Conservation (phyloP, 30 jellyfish, hydroid and myxozoan genomes). For the Turritopsis rubra region DNA sequence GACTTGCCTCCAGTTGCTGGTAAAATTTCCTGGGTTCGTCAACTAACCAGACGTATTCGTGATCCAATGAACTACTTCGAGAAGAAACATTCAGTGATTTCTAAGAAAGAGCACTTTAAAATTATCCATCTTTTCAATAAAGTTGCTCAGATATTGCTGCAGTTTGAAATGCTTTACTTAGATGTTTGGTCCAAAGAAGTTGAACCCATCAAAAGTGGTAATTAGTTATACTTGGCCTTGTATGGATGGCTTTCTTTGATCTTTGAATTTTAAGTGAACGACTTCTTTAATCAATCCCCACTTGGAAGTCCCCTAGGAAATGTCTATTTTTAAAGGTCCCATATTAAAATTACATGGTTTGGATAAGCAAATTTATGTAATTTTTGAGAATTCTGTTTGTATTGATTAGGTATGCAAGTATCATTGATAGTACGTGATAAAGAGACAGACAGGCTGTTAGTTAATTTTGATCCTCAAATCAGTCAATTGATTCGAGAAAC, state of each 20-base stretch:
- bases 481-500: slow-evolving; percentile 77
- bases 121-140: slow-evolving; percentile 54
- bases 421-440: slow-evolving; percentile 77
- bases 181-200: slow-evolving; percentile 57
- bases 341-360: too few relatives aligned
- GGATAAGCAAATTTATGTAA: too few relatives aligned
- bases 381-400: too few relatives aligned
- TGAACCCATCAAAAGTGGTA: slow-evolving; percentile 51
- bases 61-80: slow-evolving; percentile 90
- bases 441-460: slow-evolving; percentile 53
- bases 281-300: too few relatives aligned
- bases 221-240: too few relatives aligned
- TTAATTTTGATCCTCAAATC: slow-evolving; percentile 78
- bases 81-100: slow-evolving; percentile 32
- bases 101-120: slow-evolving; percentile 41
- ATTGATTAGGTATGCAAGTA: slow-evolving; percentile 65
- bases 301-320: too few relatives aligned
- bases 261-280: not conserved
- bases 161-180: slow-evolving; percentile 50
- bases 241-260: too few relatives aligned
- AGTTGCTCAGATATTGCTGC: slow-evolving; percentile 54
- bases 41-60: slow-evolving; percentile 68
- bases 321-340: too few relatives aligned
- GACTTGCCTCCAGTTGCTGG: slow-evolving; percentile 96
- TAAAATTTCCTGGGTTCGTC: slow-evolving; percentile 90